Conservation (phyloP, 2,797 vertebrate genomes). For the Pseudotriccus pelzelni region DNA sequence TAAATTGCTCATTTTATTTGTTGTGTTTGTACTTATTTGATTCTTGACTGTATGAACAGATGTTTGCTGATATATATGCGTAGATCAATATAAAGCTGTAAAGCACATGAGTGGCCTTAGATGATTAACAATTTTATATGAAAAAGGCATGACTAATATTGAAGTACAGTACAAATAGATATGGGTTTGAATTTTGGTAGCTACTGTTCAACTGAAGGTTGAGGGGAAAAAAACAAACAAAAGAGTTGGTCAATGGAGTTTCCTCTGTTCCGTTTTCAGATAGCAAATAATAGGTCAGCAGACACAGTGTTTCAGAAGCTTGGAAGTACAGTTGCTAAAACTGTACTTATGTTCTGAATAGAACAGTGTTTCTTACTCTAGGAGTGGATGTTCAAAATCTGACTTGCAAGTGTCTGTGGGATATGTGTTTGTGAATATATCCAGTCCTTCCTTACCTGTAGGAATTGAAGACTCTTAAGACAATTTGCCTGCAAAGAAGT, state of each 20-base stretch:
- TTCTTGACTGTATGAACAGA: background rate
- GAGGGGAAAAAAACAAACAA: background rate
- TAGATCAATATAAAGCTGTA: background rate
- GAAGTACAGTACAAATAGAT: background rate
- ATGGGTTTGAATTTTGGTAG: background rate
- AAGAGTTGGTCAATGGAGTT: background rate
- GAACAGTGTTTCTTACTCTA: conserved; percentile 13
- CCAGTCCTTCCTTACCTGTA: background rate
- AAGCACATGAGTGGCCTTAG: background rate
- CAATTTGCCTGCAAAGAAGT: background rate
- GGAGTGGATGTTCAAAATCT: background rate
- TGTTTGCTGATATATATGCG: background rate
- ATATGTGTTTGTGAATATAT: background rate
- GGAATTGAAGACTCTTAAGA: background rate
- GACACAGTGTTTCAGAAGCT: background rate
- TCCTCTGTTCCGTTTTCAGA: background rate
- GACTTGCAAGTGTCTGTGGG: background rate
- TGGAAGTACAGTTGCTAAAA: background rate
- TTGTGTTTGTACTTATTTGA: background rate
- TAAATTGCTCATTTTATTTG: background rate
- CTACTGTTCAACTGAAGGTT: background rate
- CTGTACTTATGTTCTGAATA: background rate
- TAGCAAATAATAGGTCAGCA: background rate
- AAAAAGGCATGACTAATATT: background rate
- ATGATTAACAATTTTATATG: background rate